Evolutionary conservation across 2,797 vertebrate species (phyloP), one percentile per base, ranked within the genome.

Genomic region (Heterohyrax brucei): DNA sequence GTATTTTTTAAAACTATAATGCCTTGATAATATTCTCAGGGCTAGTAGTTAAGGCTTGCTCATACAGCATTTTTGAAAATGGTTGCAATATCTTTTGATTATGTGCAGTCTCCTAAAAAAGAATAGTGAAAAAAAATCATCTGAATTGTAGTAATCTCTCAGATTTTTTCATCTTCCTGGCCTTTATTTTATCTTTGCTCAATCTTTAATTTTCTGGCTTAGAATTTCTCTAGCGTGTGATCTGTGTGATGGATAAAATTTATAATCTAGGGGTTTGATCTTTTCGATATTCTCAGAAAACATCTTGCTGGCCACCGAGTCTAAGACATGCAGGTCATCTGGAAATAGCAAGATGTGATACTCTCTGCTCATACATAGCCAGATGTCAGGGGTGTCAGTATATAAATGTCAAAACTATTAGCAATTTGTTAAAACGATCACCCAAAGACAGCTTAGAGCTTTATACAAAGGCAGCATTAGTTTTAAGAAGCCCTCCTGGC

Each of bases 111-210:
- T 95, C 56, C 61, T 64, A 75, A 86, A 75, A 22, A 33, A 91
- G 22, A 22, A 77, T 22, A 50, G 77, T 22, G 14, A 72, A 93
- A 30, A 93, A 30, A 59, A 28, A 21, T 1, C 91, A 44, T 68
- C 64, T 81, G 19, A 87, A 4, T 18, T 10, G 19, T 77, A 62
- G 1, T 5, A 56, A 24, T 39, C 5, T 89, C 68, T 61, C 62
- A 24, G 9, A 64, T 24, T 70, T 89, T 89, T 88, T 81, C 1
- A 73, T 73, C 66, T 86, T 61, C 33, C 90, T 44, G 12, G 6
- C 9, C 61, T 77, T 87, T 88, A 80, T 91, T 85, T 95, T 70
- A 87, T 1, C 16, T 68, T 93, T 72, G 0, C n/a, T 87, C 59
- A 56, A 10, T 48, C 14, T 84, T 46, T 64, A 73, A 24, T 79